Base-by-base conservation (phyloP, 1,140 invertebrate genomes). In the Bombus picipes region DNA sequence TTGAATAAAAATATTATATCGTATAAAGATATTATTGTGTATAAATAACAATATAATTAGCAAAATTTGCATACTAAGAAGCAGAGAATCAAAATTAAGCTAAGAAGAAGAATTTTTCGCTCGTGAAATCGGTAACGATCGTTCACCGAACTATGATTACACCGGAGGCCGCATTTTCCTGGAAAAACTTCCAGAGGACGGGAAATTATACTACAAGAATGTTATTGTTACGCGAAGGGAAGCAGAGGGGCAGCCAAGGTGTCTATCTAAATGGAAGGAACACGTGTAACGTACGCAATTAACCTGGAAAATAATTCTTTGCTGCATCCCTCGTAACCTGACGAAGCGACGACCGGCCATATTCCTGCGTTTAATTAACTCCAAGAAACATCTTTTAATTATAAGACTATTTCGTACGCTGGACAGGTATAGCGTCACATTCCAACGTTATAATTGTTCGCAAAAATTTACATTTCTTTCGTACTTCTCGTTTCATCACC, bases 311-410 rank as follows among this genome's bases (percentile, higher is more conserved):
- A 93, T 92, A 93, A 93, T 93, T 93, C 89, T 92, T 90, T 78
- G 57, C 78, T 80, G 71, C 74, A 39, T 28, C n/a, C 43, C 47
- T 59, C 47, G 62, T 57, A 47, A 25, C 77, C 66, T 72, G 80
- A 80, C 76, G 41, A 80, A 73, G 57, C 39, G 57, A 59, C 80
- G 72, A 76, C 59, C 32, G 13, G 65, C 25, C 62, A 66, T 41
- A 66, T 72, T 78, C 75, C 28, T 75, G 68, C 87, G 91, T 93
- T 93, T 93, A 93, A 93, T 93, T 93, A 93, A 93, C 90, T 93
- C 87, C 82, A 87, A 90, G 90, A 91, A 93, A 93, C 88, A 91
- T 93, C 88, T 91, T 92, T 92, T 92, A 92, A 92, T 92, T 92
- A 91, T 87, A 90, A 88, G 75, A 90, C 68, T 82, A 84, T 87